Conservation (phyloP, 2,888 invertebrate genomes). For the Ectemnius continuus region DNA sequence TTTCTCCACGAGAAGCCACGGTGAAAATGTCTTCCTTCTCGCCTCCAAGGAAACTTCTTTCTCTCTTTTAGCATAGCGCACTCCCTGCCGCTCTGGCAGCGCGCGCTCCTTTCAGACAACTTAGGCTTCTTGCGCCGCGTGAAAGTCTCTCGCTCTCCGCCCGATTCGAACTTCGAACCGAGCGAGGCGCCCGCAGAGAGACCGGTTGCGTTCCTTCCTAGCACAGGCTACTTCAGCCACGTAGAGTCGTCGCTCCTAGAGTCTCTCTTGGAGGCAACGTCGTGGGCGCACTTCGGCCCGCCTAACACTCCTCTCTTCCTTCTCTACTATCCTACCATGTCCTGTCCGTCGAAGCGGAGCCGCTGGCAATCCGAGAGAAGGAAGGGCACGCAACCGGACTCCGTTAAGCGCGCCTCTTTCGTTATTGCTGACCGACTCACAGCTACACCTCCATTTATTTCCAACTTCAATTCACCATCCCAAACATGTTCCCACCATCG, state of each 20-base stretch:
- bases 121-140: constrained; percentile 29
- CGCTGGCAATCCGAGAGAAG: neutral
- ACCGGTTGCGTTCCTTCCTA: neutral
- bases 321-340: too few species aligned
- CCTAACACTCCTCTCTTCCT: too few species aligned
- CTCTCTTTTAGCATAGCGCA: constrained; percentile 21
- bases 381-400: neutral
- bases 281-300: too few species aligned
- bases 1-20: constrained; percentile 44
- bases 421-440: constrained; percentile 17
- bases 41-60: constrained; percentile 26
- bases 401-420: constrained; percentile 12
- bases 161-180: constrained; percentile 9
- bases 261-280: neutral
- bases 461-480: neutral
- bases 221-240: too few species aligned
- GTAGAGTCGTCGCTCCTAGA: neutral
- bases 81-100: constrained; percentile 2
- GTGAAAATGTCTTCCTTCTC: constrained; percentile 44
- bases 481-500: constrained; percentile 46
- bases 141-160: constrained; percentile 33
- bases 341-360: neutral
- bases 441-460: too few species aligned
- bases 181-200: neutral
- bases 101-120: neutral